Percentiles rank a stretch among this genome's conserved stretches.
Conservation (phyloP, 2,888 invertebrate species). For the Ectemnius continuus region DNA sequence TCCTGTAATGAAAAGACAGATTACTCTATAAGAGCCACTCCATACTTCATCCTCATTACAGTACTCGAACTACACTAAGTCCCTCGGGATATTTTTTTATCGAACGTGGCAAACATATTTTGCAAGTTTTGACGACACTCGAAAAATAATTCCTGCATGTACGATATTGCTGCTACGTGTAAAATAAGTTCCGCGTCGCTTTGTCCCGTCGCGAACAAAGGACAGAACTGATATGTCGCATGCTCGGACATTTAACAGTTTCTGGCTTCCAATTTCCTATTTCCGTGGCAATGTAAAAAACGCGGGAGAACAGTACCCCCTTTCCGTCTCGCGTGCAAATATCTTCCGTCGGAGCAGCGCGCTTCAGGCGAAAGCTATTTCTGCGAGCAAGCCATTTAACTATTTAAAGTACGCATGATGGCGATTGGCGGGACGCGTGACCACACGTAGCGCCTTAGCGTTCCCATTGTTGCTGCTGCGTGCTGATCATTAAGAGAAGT, state of each 20-base stretch:
- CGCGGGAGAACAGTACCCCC: no score
- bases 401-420: slow-evolving; percentile 74
- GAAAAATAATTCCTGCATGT: no score
- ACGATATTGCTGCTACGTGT: no score
- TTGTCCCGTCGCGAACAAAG: slow-evolving; percentile 16
- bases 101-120: no score
- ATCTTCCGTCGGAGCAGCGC: neutral
- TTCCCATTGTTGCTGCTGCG: slow-evolving; percentile 16
- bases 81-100: no score
- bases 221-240: neutral
- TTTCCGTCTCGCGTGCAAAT: neutral
- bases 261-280: no score
- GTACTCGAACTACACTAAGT: neutral
- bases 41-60: no score
- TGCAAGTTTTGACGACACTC: no score
- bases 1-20: slow-evolving; percentile 77
- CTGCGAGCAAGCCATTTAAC: slow-evolving; percentile 52
- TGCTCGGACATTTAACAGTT: no score
- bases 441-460: slow-evolving; percentile 49
- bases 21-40: slow-evolving; percentile 4
- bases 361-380: neutral
- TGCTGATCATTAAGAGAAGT: neutral
- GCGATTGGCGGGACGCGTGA: slow-evolving; percentile 74
- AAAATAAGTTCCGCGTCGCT: neutral
- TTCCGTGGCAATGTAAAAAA: no score